Conservation (phyloP, 2,797 vertebrate genomes). For the Eupleurogrammus muticus region DNA sequence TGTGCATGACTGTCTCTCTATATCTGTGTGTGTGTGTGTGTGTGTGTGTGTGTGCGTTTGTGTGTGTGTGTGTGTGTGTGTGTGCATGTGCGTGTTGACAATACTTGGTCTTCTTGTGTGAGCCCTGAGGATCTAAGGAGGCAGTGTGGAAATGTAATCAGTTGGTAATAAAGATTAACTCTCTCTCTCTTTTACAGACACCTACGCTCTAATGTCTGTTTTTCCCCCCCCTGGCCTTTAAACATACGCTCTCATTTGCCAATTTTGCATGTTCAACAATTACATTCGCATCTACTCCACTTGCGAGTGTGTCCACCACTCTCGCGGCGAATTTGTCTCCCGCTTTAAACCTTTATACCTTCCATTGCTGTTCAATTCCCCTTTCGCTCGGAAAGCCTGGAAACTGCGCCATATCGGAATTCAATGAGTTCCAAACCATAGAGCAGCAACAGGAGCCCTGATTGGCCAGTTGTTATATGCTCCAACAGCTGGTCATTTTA, state of each 20-base stretch:
- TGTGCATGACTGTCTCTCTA: too few species aligned
- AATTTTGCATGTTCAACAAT: background rate
- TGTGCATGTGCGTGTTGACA: constrained; percentile 43
- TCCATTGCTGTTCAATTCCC: background rate
- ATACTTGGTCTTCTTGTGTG: constrained; percentile 55
- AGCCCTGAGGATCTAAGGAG: constrained; percentile 49
- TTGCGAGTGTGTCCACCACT: background rate
- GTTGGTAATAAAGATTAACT: constrained; percentile 68
- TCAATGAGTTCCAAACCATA: background rate
- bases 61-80: constrained; percentile 66
- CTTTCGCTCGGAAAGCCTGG: background rate
- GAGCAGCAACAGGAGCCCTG: background rate
- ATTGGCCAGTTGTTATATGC: background rate
- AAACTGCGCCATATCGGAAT: background rate
- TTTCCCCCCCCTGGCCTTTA: too few species aligned
- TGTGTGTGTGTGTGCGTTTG: constrained; percentile 74
- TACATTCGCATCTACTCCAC: background rate
- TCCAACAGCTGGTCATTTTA: background rate
- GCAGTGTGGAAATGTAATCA: constrained; percentile 73
- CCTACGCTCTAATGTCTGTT: constrained; percentile 38
- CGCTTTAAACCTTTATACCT: background rate
- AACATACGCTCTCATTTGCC: background rate
- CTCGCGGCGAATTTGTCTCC: background rate
- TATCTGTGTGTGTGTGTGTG: too few species aligned
- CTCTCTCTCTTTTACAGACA: constrained; percentile 7